Conservation (phyloP, 2,888 invertebrate species). For the Troides aeacus region DNA sequence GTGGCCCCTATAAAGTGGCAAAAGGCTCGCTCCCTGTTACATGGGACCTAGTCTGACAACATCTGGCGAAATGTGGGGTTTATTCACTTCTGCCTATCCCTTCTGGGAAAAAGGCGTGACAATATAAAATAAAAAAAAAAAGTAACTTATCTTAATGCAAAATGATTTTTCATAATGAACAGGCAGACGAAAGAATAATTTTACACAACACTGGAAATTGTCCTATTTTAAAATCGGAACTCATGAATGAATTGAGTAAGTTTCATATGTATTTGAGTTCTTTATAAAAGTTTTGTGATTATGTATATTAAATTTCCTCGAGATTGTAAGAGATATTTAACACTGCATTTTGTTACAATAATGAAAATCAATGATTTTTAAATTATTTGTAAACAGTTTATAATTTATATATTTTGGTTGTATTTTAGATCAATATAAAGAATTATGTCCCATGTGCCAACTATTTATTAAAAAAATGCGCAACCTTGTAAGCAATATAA, state of each 20-base stretch:
- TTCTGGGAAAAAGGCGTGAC: no score
- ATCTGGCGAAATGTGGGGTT: no score
- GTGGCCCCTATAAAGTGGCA: no score
- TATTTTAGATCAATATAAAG: conserved; percentile 42
- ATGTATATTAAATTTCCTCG: no score
- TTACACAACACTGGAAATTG: conserved; percentile 39
- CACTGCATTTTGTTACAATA: no score
- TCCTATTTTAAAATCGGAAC: conserved; percentile 38
- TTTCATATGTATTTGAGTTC: conserved; percentile 3
- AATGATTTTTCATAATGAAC: neutral
- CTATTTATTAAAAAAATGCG: conserved; percentile 42
- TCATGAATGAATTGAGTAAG: conserved; percentile 43
- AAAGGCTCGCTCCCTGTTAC: no score
- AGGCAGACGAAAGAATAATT: conserved; percentile 33
- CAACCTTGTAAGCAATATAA: conserved; percentile 46
- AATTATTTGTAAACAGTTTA: neutral
- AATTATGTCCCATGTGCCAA: conserved; percentile 47
- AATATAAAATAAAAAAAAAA: no score
- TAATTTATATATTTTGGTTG: neutral
- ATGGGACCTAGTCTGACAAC: no score
- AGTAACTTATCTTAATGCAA: neutral
- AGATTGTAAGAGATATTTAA: no score
- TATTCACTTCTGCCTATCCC: no score
- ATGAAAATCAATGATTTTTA: neutral
- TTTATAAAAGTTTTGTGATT: neutral